These are phyloP conservation scores for Microplitis deprimator DNA, from an alignment of 2,888 invertebrate genomes.

Conservation along the genomic window DNA sequence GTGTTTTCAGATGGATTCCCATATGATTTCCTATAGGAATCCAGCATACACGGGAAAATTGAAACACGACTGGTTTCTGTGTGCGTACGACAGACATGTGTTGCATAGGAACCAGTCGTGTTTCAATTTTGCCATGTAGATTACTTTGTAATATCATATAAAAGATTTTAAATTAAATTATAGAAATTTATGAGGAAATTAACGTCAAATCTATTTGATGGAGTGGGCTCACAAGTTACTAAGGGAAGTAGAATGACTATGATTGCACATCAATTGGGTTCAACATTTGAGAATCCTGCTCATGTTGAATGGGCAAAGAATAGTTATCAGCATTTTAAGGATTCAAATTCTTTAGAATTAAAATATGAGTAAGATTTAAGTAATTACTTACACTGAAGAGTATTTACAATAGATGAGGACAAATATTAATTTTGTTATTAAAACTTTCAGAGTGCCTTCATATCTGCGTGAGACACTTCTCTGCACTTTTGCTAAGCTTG, in stretches of 20 bases:
- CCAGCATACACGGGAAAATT: too few species aligned
- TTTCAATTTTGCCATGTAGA: too few species aligned
- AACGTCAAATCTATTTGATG: conserved; percentile 56
- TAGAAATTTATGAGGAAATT: conserved; percentile 59
- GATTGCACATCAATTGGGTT: conserved; percentile 59
- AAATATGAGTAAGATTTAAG: conserved; percentile 42
- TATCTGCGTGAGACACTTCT: conserved; percentile 59
- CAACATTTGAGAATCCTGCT: conserved; percentile 57
- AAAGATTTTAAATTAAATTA: conserved; percentile 34
- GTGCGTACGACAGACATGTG: too few species aligned
- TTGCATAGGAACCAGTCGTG: too few species aligned
- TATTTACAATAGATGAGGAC: too few species aligned
- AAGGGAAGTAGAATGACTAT: conserved; percentile 57
- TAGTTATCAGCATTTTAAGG: conserved; percentile 46
- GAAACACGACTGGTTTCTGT: too few species aligned
- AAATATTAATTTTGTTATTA: not conserved
- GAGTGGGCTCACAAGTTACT: conserved; percentile 48
- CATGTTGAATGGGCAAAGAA: conserved; percentile 58
- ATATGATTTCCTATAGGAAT: too few species aligned
- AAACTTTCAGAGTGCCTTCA: conserved; percentile 53
- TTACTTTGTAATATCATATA: too few species aligned
- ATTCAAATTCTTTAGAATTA: conserved; percentile 38
- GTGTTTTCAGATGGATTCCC: too few species aligned
- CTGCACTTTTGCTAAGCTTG: conserved; percentile 61
- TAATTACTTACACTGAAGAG: too few species aligned